Base-by-base conservation (phyloP, 2,797 vertebrate genomes). In the Xyrichtys novacula region DNA sequence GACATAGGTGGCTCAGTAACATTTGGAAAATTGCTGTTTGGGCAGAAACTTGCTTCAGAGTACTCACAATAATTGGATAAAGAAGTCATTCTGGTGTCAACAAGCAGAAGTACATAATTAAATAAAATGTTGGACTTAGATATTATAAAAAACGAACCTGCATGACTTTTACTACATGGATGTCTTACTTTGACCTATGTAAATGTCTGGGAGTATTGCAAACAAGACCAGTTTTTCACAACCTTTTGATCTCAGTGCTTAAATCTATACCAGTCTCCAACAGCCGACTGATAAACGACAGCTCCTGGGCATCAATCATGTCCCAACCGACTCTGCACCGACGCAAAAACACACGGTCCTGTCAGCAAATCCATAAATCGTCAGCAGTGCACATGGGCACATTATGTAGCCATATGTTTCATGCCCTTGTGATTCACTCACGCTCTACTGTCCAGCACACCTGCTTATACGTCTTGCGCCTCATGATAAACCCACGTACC, bases 351-450 rank as follows among this genome's bases (percentile, higher is more conserved):
- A 65, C 7, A 43, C 20, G 11, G 56, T 16, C 43, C 72, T 40
- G 75, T 72, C 81, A 43, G 47, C 11, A 60, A 59, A 69, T 69
- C 68, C 46, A 74, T 81, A 78, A 88, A 82, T 85, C 43, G 39
- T 67, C 68, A 43, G 7, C 44, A 1, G 53, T 49, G 64, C 74
- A 67, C 68, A 50, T 50, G 66, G 73, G 71, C 64, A 31, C 76
- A 50, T 83, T 70, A 81, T 80, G 68, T 54, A 53, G 46, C 78
- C 88, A 72, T 80, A 80, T 86, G 83, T 74, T 88, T 85, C 76
- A 84, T 50, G 80, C 44, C 44, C 53, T 52, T 63, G 40, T 81
- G 80, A 48, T 31, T 83, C 16, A 32, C 78, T 82, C 78, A 64
- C 44, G 48, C 77, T 78, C 57, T 36, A 2, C 62, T 73, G 64